Evolutionary conservation across 2,113 vertebrate species (phyloP).

Genomic region (Mesocricetus auratus): DNA sequence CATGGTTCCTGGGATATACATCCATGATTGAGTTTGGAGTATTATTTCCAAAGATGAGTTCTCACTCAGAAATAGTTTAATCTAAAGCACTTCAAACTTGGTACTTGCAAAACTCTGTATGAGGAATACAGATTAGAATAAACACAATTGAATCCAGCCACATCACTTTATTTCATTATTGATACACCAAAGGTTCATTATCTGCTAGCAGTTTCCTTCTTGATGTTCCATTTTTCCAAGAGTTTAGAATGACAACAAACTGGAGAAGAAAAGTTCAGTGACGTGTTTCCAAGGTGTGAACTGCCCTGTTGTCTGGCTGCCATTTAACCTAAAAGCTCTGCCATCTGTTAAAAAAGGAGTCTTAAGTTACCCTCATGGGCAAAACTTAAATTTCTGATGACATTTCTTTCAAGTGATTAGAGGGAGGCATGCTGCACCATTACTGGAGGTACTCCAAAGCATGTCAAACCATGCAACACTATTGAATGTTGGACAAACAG

Average conservation of each 20-base stretch:
- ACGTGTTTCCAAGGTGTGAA: not conserved
- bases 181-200: not conserved
- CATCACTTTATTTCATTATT: conserved; percentile 1
- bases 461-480: not conserved
- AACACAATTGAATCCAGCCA: not conserved
- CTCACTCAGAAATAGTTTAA: not conserved
- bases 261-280: conserved; percentile 1
- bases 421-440: not conserved
- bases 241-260: not conserved
- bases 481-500: not conserved
- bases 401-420: conserved; percentile 52
- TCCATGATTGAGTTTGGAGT: not conserved
- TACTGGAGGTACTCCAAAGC: conserved; percentile 30
- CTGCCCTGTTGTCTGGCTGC: not conserved
- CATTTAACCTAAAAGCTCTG: conserved; percentile 8
- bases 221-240: not conserved
- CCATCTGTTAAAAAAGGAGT: not conserved
- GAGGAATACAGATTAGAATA: not conserved
- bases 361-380: not conserved
- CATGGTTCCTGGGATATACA: not conserved
- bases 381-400: conserved; percentile 42
- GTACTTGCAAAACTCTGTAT: not conserved
- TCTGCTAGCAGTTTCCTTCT: not conserved
- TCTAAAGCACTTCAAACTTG: not conserved
- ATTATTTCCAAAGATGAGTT: not conserved